A percentile compares a stretch with the other conserved stretches of the same genome.
Evolutionary conservation across 53 echinoderm and acorn worm genomes (phyloP).

Genomic region (Holothuria leucospilota): DNA sequence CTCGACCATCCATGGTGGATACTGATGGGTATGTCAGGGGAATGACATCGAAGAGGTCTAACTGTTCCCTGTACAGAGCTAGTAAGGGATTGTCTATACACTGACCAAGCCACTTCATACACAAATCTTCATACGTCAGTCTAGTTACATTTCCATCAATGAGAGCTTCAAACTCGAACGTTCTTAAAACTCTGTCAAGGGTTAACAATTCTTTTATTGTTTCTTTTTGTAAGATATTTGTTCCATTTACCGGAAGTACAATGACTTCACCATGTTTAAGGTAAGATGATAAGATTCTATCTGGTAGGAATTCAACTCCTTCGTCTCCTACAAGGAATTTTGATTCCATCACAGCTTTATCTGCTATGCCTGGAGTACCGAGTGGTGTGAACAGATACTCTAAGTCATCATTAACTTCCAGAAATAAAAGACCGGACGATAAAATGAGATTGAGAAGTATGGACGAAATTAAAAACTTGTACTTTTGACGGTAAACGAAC

Average conservation of each 20-base stretch:
- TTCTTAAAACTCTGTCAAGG: slow-evolving; percentile 68
- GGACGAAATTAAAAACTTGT: slow-evolving; percentile 69
- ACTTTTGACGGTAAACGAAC: slow-evolving; percentile 69
- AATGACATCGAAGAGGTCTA: slow-evolving; percentile 41
- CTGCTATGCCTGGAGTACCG: slow-evolving; percentile 71
- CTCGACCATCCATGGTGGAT: not conserved
- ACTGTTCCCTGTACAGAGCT: slow-evolving; percentile 53
- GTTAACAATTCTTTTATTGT: slow-evolving; percentile 64
- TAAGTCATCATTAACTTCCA: slow-evolving; percentile 74
- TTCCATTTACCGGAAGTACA: slow-evolving; percentile 70
- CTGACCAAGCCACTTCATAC: slow-evolving; percentile 79
- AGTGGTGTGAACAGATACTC: slow-evolving; percentile 92
- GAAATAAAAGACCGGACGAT: slow-evolving; percentile 67
- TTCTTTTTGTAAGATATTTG: slow-evolving; percentile 71
- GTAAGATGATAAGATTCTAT: slow-evolving; percentile 77
- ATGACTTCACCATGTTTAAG: slow-evolving; percentile 78
- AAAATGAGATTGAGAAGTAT: slow-evolving; percentile 69
- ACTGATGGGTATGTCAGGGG: slow-evolving; percentile 73
- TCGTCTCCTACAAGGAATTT: slow-evolving; percentile 78
- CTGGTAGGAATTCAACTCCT: slow-evolving; percentile 84
- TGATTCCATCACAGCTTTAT: slow-evolving; percentile 54
- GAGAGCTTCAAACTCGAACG: slow-evolving; percentile 43
- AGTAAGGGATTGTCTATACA: slow-evolving; percentile 83
- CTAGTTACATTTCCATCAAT: slow-evolving; percentile 58
- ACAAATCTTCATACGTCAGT: slow-evolving; percentile 69